Base-by-base conservation (phyloP, 2,113 vertebrate genomes). In the Cavia aperea region DNA sequence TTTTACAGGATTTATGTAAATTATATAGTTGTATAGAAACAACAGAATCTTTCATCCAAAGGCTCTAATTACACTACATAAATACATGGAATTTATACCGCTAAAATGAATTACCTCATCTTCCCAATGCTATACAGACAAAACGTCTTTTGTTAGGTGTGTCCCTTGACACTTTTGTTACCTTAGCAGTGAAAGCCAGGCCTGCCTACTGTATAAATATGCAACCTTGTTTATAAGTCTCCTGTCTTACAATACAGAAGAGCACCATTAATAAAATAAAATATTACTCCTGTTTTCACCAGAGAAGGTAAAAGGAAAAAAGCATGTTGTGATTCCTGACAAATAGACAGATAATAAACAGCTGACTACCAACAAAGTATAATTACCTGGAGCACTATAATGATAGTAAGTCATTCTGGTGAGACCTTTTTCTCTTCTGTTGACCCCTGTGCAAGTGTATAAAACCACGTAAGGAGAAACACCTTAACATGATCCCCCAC, bases 331-430 rank as follows among this genome's bases (percentile, higher is more conserved):
- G 7, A 85, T 81, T 95, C 94, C 82, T 96, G 84, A 95, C 84
- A 96, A 93, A 93, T 13, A 95, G 91, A 93, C 66, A 63, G 95
- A 85, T 95, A 95, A 97, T 96, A 93, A 97, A 91, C 23, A 56
- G 1, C 84, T 1, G 89, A 77, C 88, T 66, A 90, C 77, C 86
- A 92, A 66, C 86, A n/a, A 94, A n/a, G 49, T 51, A 16, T 82
- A 94, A 96, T 96, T 96, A 95, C 18, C 89, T 73, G 43, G 21
- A 96, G 24, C 43, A 79, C 13, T 81, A 46, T 94, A 88, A 96
- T 94, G 86, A 95, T 94, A 86, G 31, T 60, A 95, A 92, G 56
- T 92, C 90, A 82, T 56, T 56, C 36, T 83, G 46, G 16, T 81
- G 51, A 95, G 84, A 63, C 16, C 8, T 0, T 82, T 23, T 31